Evolutionary conservation across 2,797 vertebrate species (phyloP), one percentile per base, ranked within the genome.

Genomic region (Cheirogaleus major): DNA sequence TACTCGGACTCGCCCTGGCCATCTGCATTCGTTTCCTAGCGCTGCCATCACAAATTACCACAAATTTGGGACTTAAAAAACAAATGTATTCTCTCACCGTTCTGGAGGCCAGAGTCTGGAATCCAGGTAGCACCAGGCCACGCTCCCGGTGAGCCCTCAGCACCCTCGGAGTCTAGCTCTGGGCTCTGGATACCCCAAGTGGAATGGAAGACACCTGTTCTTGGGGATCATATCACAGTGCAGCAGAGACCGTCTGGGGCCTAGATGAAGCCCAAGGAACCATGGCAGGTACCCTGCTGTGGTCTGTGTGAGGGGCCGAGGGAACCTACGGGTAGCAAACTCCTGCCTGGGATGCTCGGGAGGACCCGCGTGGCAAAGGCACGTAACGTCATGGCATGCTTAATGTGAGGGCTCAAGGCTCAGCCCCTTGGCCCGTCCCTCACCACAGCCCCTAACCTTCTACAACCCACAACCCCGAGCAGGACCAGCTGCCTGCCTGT

Each of bases 301-400:
- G n/a, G 17, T 59, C 30, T 55, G 41, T 11, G 14, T 0, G 2
- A 87, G 41, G n/a, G 41, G 18, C 22, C 25, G 15, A 4, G 15
- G 48, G 63, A 35, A 48, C 35, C 17, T 30, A 32, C 20, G 7
- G 32, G 57, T 0, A 75, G 25, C 67, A 43, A 27, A 50, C 7
- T 48, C 38, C 55, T 43, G 38, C 23, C 27, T 0, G 11, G 35
- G 4, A 2, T 10, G 38, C 70, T 65, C 25, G 70, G 12, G 59
- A 55, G 7, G 23, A 11, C 25, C 30, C 0, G 1, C 5, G 4
- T 4, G 0, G 0, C 32, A 14, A 22, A 78, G 57, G n/a, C 0
- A 0, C 27, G 9, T 0, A 30, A 22, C 25, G 50, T 25, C 22
- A 1, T 0, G 1, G 35, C 4, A 23, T 7, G 23, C 43, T 61